A percentile compares a stretch with the other conserved stretches of the same genome.
Evolutionary conservation across 1,140 invertebrate species (phyloP).

Genomic region (Papilio helenus): DNA sequence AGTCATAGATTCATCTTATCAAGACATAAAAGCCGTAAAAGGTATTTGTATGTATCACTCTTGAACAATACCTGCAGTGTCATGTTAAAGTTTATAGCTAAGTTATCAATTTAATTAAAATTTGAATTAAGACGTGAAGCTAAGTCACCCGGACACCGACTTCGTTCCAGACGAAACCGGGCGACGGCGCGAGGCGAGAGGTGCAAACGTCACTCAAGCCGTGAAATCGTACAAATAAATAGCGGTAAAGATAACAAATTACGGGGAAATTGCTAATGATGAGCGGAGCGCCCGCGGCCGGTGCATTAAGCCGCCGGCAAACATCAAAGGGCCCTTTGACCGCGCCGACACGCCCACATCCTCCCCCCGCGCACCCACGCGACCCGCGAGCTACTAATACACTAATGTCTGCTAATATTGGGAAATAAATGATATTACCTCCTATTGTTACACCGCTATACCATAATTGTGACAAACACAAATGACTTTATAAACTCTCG

Average conservation of each 20-base stretch:
- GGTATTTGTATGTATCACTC: neutral
- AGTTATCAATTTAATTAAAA: constrained; percentile 6
- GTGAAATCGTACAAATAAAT: constrained; percentile 80
- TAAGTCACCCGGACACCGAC: neutral
- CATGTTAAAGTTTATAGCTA: neutral
- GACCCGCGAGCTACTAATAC: constrained; percentile 58
- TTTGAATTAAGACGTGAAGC: constrained; percentile 1
- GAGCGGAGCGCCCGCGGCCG: constrained; percentile 77
- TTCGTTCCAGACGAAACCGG: constrained; percentile 5
- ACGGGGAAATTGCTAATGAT: constrained; percentile 82
- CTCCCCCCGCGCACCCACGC: constrained; percentile 49
- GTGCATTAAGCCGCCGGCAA: constrained; percentile 82
- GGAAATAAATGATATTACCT: constrained; percentile 27
- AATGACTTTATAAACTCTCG: constrained; percentile 18
- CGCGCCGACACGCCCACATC: constrained; percentile 78
- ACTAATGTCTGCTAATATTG: constrained; percentile 25
- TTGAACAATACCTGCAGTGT: neutral
- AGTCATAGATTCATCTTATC: no score
- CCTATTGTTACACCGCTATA: constrained; percentile 24
- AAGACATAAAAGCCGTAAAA: neutral
- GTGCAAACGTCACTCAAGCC: constrained; percentile 63
- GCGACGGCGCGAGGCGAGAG: constrained; percentile 40
- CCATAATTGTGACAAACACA: constrained; percentile 1
- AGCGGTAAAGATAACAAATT: constrained; percentile 82
- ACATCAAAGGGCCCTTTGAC: constrained; percentile 82